These are phyloP conservation scores for Elmis aenea DNA, from an alignment of 2,888 invertebrate genomes.

Conservation along the genomic window DNA sequence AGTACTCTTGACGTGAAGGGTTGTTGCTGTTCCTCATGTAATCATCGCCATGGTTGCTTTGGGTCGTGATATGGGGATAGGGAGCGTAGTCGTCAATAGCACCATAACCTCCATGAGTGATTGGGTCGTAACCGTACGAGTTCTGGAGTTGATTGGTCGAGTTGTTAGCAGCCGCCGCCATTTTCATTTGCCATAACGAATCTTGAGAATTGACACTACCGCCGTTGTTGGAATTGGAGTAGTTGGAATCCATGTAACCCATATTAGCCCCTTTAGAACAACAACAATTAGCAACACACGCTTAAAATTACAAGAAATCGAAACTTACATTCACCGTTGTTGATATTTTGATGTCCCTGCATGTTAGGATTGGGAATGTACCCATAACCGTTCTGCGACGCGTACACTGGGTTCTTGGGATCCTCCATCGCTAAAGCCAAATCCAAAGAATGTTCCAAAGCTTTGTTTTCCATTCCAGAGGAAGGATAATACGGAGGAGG, in stretches of 20 bases:
- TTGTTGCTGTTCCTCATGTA: conserved; percentile 74
- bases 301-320: conserved; percentile 5
- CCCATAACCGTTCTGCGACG: conserved; percentile 78
- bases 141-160: conserved; percentile 58
- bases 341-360: conserved; percentile 64
- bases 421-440: conserved; percentile 78
- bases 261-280: conserved; percentile 70
- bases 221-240: conserved; percentile 91
- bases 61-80: conserved; percentile 71
- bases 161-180: conserved; percentile 69
- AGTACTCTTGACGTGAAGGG: conserved; percentile 82
- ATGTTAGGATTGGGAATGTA: conserved; percentile 68
- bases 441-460: conserved; percentile 84
- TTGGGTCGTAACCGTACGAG: conserved; percentile 72
- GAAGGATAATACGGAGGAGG: conserved; percentile 88
- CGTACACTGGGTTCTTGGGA: conserved; percentile 78
- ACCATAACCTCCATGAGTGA: conserved; percentile 77
- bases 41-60: conserved; percentile 62
- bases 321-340: conserved; percentile 75
- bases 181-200: conserved; percentile 91
- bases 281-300: not conserved
- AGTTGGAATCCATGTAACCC: conserved; percentile 88
- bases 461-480: conserved; percentile 86
- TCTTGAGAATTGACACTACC: conserved; percentile 93
- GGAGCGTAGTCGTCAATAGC: conserved; percentile 80